Evolutionary conservation across 2,888 invertebrate genomes (phyloP).

Genomic region (Caenorhabditis virilis): DNA sequence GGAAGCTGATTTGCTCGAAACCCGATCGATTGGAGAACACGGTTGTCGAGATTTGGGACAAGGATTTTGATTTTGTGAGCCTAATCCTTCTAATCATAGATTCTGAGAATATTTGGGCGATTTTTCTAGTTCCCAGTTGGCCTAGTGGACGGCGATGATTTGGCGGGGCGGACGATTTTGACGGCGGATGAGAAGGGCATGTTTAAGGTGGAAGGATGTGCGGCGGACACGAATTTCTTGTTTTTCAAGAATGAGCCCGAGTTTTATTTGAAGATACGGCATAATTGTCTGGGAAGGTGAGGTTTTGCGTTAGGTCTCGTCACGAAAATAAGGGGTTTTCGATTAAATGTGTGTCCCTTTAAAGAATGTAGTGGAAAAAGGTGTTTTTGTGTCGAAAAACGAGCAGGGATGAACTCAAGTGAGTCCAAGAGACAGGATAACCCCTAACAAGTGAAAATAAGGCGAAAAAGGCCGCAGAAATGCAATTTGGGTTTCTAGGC

Average conservation of each 20-base stretch:
- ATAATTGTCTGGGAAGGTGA: constrained; percentile 52
- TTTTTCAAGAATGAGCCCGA: constrained; percentile 56
- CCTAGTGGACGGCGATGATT: constrained; percentile 53
- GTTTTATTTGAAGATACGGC: constrained; percentile 56
- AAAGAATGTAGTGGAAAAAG: too few relatives aligned
- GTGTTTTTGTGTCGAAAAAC: too few relatives aligned
- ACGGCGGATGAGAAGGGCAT: constrained; percentile 45
- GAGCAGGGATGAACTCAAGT: too few relatives aligned
- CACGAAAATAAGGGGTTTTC: too few relatives aligned
- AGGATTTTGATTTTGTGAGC: constrained; percentile 51
- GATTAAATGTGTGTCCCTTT: too few relatives aligned
- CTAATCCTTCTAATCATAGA: not conserved
- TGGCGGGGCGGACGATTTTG: constrained; percentile 56
- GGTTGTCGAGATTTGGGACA: constrained; percentile 59
- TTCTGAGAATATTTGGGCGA: not conserved
- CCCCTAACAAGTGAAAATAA: too few relatives aligned
- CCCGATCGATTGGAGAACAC: constrained; percentile 44
- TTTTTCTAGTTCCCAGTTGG: constrained; percentile 27
- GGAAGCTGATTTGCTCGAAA: constrained; percentile 52
- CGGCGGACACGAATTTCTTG: constrained; percentile 55
- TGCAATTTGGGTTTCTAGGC: too few relatives aligned
- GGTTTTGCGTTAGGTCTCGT: too few relatives aligned
- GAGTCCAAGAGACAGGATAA: too few relatives aligned
- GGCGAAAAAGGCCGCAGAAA: too few relatives aligned
- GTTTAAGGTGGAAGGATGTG: constrained; percentile 57